These are phyloP conservation scores for Eubasilissa regina DNA, from an alignment of 1,140 invertebrate genomes.

Conservation along the genomic window DNA sequence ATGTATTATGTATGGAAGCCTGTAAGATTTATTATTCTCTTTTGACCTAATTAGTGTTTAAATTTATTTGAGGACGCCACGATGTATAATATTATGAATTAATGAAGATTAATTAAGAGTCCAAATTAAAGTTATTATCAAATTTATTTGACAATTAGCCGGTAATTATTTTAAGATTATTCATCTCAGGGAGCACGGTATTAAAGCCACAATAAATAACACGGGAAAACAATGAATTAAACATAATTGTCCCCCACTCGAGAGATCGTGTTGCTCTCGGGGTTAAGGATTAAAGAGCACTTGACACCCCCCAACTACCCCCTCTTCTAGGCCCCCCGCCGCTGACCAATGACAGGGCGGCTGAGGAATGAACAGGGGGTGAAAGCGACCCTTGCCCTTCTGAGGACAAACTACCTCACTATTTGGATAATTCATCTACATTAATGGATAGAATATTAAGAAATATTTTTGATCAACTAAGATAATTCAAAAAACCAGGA, in stretches of 20 bases:
- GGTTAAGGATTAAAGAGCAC: conserved; percentile 55
- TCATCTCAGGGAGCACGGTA: background rate
- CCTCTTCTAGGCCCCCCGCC: background rate
- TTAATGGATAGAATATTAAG: background rate
- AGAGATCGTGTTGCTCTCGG: conserved; percentile 37
- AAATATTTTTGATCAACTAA: too few species aligned
- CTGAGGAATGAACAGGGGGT: background rate
- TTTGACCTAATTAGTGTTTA: too few species aligned
- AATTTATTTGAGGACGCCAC: too few species aligned
- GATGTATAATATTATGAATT: too few species aligned
- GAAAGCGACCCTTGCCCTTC: background rate
- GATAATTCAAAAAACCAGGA: too few species aligned
- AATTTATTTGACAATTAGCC: too few species aligned
- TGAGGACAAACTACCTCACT: background rate
- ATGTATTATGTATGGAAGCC: too few species aligned
- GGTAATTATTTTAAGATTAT: background rate
- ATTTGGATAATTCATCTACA: conserved; percentile 1
- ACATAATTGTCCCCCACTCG: conserved; percentile 51
- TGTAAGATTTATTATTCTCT: too few species aligned
- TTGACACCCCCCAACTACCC: conserved; percentile 38
- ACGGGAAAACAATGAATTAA: conserved; percentile 3
- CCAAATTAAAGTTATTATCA: too few species aligned
- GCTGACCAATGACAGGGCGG: background rate
- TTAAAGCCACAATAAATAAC: background rate
- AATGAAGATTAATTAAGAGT: too few species aligned